Conservation (phyloP, 2,797 vertebrate genomes). For the Alca torda region DNA sequence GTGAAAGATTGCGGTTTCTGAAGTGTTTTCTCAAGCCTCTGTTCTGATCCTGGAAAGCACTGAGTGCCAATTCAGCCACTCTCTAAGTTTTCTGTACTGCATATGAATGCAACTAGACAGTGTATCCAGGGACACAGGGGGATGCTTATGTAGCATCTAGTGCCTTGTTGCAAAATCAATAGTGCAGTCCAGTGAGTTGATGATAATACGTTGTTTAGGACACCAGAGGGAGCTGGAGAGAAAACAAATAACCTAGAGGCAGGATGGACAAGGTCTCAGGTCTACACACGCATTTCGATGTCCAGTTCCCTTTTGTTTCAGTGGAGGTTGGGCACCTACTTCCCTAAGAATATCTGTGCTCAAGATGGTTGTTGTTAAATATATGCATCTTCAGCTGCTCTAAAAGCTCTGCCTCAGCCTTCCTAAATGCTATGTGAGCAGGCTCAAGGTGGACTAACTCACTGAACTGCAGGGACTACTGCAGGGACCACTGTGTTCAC, state of each 20-base stretch:
- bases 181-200: not conserved
- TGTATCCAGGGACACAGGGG: not conserved
- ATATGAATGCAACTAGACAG: not conserved
- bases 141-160: not conserved
- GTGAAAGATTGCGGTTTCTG: not conserved
- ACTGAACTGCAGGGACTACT: not conserved
- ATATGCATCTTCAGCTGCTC: not conserved
- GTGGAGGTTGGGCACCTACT: not conserved
- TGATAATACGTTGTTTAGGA: not conserved
- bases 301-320: fast-evolving
- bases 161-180: not conserved
- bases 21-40: not conserved
- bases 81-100: not conserved
- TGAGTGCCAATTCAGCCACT: not conserved
- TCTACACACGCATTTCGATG: not conserved
- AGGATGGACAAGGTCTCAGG: not conserved
- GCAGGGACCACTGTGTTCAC: not conserved
- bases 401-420: not conserved
- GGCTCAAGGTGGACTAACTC: not conserved
- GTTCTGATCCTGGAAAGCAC: not conserved
- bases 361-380: not conserved
- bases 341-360: not conserved
- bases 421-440: not conserved
- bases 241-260: not conserved
- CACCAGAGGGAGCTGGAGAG: not conserved